Conservation (phyloP, 2,888 invertebrate species). For the Lucinisca nassula region DNA sequence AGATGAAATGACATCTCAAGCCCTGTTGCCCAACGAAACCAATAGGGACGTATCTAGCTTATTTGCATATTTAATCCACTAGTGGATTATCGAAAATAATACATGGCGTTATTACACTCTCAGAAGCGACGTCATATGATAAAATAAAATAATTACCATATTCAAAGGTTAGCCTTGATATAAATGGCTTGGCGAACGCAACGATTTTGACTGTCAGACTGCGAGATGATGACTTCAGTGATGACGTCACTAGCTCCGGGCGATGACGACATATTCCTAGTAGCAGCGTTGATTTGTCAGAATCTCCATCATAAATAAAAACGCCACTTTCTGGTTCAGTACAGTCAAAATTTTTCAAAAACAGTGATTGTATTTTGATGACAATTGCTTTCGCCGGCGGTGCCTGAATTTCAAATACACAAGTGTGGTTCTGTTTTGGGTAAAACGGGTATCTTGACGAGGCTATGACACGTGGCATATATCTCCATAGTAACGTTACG, state of each 20-base stretch:
- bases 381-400: conserved; percentile 11
- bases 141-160: conserved; percentile 22
- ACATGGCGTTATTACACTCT: too few relatives aligned
- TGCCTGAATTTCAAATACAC: conserved; percentile 13
- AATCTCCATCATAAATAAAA: conserved; percentile 12
- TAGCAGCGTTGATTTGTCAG: background rate
- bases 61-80: too few relatives aligned
- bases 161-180: background rate
- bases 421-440: background rate
- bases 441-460: conserved; percentile 32
- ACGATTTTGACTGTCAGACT: background rate
- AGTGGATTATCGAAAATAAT: too few relatives aligned
- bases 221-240: background rate
- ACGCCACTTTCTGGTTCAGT: background rate
- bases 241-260: background rate
- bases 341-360: background rate
- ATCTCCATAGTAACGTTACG: conserved; percentile 45
- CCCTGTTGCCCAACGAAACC: too few relatives aligned
- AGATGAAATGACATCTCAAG: too few relatives aligned
- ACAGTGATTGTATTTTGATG: conserved; percentile 5
- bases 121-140: too few relatives aligned
- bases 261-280: background rate
- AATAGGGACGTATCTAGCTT: too few relatives aligned
- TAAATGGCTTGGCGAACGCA: background rate
- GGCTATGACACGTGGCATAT: conserved; percentile 35